A percentile compares a stretch with the other conserved stretches of the same genome.
Conservation (phyloP, 2,888 invertebrate genomes). For the Melangyna quadrimaculata region DNA sequence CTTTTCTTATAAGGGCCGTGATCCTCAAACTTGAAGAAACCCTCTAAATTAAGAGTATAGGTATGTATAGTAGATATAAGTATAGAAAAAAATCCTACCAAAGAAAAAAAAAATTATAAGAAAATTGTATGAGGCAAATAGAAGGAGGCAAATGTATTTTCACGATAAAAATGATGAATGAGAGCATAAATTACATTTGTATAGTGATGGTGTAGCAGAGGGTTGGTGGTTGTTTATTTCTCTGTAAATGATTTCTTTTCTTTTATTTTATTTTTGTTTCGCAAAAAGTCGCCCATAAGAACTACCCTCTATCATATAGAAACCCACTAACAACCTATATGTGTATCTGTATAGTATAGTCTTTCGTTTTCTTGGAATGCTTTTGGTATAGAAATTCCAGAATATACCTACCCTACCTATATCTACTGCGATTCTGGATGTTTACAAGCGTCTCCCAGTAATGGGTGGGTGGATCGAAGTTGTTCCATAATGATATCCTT, state of each 20-base stretch:
- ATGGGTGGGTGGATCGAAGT: conserved; percentile 72
- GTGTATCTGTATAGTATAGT: too few relatives aligned
- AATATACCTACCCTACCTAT: too few relatives aligned
- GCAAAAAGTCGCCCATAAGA: conserved; percentile 41
- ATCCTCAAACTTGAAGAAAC: conserved; percentile 28
- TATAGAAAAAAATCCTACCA: neutral
- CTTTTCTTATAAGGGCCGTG: conserved; percentile 48
- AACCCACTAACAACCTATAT: too few relatives aligned
- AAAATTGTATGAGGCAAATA: conserved; percentile 50
- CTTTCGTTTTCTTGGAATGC: conserved; percentile 4
- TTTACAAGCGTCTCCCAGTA: conserved; percentile 61
- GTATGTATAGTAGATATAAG: neutral
- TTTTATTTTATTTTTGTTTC: conserved; percentile 58
- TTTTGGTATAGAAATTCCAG: conserved; percentile 38
- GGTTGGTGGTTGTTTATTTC: conserved; percentile 81
- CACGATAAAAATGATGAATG: conserved; percentile 82
- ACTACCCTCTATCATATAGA: conserved; percentile 4
- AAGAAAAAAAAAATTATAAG: conserved; percentile 6
- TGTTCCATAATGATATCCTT: conserved; percentile 70
- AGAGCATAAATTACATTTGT: conserved; percentile 80
- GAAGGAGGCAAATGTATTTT: conserved; percentile 80
- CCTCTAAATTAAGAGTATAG: conserved; percentile 53
- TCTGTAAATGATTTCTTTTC: conserved; percentile 77
- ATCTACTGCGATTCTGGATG: conserved; percentile 53
- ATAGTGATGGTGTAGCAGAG: conserved; percentile 79